Evolutionary conservation across 2,888 invertebrate genomes (phyloP), one percentile per base, ranked within the genome.

Genomic region (Synanthedon tipuliformis): DNA sequence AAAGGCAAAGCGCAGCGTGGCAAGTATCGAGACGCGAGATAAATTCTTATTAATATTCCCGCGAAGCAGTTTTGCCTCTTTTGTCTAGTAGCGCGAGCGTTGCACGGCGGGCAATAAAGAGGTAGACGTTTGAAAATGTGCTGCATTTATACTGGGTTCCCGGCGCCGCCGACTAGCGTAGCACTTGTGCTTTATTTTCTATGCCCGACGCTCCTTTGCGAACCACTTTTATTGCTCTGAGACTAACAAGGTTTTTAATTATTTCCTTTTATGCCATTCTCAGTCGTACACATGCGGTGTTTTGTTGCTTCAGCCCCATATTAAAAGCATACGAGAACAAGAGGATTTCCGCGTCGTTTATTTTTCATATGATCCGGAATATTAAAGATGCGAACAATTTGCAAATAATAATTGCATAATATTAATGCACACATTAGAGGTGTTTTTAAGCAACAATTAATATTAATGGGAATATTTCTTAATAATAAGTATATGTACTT

Each of bases 181-280:
- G 60, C 67, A 65, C 62, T 70, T 61, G 66, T 70, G 72, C 68
- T 81, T 80, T 82, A 80, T 84, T 84, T 82, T 78, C 71, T 63
- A 41, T 53, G 49, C 54, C 53, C 73, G 65, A 62, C 73, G 77
- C 71, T 79, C 75, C 81, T 83, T 81, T 82, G 75, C 73, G 63
- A 66, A 59, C 64, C 75, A 70, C 71, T 76, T 73, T 80, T 79
- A 81, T 82, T 82, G 76, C 84, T 76, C 71, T 68, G 70, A 75
- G 75, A 73, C 81, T 82, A 83, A 84, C 83, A 83, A 80, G 81
- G 75, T 81, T 85, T 85, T 85, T 86, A 85, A 86, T 85, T 85
- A 85, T 86, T 84, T 82, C 78, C 81, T 83, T 81, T 83, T 49
- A 81, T 77, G 78, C 76, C 78, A 82, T 78, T 83, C 73, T 73